These are phyloP conservation scores for Limnodromus scolopaceus DNA, from an alignment of 2,797 vertebrate species.

Conservation along the genomic window DNA sequence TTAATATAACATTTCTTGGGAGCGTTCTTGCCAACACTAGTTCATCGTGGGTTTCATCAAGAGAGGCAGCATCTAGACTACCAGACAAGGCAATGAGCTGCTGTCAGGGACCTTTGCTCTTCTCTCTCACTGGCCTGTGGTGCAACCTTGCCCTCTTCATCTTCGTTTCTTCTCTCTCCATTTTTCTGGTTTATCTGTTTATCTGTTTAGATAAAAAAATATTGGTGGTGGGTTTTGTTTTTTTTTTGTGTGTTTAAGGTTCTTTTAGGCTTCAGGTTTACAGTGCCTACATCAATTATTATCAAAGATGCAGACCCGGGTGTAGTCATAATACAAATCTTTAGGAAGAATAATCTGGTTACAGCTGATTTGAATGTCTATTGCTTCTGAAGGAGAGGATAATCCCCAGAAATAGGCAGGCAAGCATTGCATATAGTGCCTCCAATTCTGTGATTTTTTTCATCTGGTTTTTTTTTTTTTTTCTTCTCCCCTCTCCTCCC, in stretches of 20 bases:
- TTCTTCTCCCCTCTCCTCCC: accelerated
- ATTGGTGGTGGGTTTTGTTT: too few relatives aligned
- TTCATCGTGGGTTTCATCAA: background rate
- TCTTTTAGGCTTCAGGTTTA: background rate
- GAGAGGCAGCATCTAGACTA: background rate
- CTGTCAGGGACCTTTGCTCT: background rate
- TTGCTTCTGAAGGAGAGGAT: background rate
- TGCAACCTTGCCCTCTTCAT: background rate
- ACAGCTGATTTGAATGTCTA: background rate
- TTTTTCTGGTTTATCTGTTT: background rate
- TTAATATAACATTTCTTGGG: background rate
- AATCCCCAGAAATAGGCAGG: background rate
- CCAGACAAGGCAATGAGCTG: background rate
- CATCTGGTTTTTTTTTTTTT: background rate
- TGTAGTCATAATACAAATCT: background rate
- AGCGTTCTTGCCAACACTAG: background rate
- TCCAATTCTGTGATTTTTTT: background rate
- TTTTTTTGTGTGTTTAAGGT: background rate
- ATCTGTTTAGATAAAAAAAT: background rate
- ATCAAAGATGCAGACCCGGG: background rate
- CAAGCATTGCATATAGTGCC: background rate
- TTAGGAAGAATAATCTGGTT: slow-evolving; percentile 1
- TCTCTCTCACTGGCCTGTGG: background rate
- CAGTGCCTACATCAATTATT: background rate
- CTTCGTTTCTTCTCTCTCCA: background rate